Percentiles rank a stretch among this genome's conserved stretches.
Evolutionary conservation across 2,113 vertebrate species (phyloP).

Genomic region (Tinamus guttatus): DNA sequence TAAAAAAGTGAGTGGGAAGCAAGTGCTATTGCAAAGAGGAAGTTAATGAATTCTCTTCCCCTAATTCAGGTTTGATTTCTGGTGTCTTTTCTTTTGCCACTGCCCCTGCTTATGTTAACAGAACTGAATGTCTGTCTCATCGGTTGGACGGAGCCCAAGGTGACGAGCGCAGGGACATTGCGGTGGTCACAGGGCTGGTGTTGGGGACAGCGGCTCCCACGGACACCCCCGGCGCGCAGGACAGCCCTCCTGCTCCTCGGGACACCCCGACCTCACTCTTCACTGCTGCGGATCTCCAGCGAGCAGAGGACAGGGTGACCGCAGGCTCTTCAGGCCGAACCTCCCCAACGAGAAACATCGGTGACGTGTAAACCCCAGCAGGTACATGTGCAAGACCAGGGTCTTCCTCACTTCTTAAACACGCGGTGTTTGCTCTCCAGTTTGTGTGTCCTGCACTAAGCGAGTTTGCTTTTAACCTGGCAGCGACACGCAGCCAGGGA

Average conservation of each 20-base stretch:
- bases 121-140: slow-evolving; percentile 16
- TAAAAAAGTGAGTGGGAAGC: slow-evolving; percentile 40
- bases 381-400: not conserved
- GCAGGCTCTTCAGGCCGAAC: not conserved
- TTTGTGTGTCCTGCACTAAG: not conserved
- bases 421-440: not conserved
- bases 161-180: not conserved
- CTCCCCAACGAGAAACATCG: not conserved
- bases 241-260: not conserved
- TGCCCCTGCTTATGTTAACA: slow-evolving; percentile 24
- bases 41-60: slow-evolving; percentile 41
- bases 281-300: not conserved
- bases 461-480: not conserved
- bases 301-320: not conserved
- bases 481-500: not conserved
- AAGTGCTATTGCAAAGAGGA: slow-evolving; percentile 22
- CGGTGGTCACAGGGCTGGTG: not conserved
- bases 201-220: not conserved
- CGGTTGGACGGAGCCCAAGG: slow-evolving; percentile 11
- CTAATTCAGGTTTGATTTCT: slow-evolving; percentile 51
- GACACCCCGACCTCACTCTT: not conserved
- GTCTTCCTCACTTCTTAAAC: not conserved
- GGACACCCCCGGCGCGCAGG: not conserved
- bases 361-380: not conserved
- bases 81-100: slow-evolving; percentile 1